Conservation (phyloP, 2,797 vertebrate species). For the Gymnopithys bicolor region DNA sequence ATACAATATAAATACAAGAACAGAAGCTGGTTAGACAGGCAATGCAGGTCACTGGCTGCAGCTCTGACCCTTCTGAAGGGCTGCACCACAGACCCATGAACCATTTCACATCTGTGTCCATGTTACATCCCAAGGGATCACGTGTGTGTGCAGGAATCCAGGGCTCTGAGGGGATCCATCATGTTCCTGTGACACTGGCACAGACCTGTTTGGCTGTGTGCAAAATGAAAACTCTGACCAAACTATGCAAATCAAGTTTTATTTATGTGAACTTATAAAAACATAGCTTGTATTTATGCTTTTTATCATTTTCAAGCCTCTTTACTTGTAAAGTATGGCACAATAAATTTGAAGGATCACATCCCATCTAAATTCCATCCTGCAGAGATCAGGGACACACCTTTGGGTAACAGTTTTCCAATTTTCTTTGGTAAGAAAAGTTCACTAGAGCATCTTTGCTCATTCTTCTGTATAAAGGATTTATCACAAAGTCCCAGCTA, state of each 20-base stretch:
- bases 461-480: background rate
- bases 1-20: background rate
- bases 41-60: background rate
- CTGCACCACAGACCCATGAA: background rate
- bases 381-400: background rate
- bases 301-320: background rate
- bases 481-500: background rate
- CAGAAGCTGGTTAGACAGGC: background rate
- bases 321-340: background rate
- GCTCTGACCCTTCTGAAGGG: background rate
- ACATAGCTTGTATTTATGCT: background rate
- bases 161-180: background rate
- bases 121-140: background rate
- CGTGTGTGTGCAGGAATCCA: background rate
- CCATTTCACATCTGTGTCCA: background rate
- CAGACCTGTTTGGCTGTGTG: background rate
- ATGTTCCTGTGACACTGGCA: background rate
- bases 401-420: background rate
- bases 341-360: background rate
- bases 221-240: conserved; percentile 38
- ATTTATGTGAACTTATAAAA: background rate
- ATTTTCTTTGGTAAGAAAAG: background rate
- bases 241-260: background rate
- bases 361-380: background rate
- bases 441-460: background rate